Conservation (phyloP, 2,113 vertebrate species). For the Prinia subflava region DNA sequence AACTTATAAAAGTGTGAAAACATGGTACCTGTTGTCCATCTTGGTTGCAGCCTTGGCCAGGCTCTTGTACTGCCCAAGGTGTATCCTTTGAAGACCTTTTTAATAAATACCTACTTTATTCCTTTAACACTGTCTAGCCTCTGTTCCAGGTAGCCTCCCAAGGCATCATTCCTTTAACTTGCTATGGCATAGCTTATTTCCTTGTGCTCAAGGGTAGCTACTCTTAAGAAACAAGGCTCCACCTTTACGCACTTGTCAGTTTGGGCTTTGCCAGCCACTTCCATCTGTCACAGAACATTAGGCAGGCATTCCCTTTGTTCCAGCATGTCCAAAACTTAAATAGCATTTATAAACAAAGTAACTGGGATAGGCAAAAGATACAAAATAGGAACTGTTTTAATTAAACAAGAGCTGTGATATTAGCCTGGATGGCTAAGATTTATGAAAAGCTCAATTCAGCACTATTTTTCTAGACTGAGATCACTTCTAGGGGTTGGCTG, state of each 20-base stretch:
- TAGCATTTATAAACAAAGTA: neutral
- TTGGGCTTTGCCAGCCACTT: neutral
- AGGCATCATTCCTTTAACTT: neutral
- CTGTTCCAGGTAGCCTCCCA: neutral
- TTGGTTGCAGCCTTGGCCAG: neutral
- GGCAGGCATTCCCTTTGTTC: neutral
- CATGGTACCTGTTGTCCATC: too few species aligned
- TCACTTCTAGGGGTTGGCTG: neutral
- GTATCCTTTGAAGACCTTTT: neutral
- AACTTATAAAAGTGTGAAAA: too few species aligned
- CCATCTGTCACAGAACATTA: neutral
- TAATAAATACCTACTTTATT: neutral
- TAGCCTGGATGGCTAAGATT: neutral
- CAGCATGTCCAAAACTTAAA: neutral
- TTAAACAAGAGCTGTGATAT: neutral
- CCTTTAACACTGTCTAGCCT: neutral
- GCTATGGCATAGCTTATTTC: neutral
- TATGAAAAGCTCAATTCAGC: slow-evolving; percentile 4
- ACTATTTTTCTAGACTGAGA: neutral
- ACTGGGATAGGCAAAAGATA: neutral
- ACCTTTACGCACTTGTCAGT: neutral
- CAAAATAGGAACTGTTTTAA: neutral
- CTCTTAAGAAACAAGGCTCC: neutral
- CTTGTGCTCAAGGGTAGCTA: neutral
- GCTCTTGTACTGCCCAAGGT: neutral